Conservation (phyloP, 2,888 invertebrate genomes). For the Leptinotarsa peninsularis region DNA sequence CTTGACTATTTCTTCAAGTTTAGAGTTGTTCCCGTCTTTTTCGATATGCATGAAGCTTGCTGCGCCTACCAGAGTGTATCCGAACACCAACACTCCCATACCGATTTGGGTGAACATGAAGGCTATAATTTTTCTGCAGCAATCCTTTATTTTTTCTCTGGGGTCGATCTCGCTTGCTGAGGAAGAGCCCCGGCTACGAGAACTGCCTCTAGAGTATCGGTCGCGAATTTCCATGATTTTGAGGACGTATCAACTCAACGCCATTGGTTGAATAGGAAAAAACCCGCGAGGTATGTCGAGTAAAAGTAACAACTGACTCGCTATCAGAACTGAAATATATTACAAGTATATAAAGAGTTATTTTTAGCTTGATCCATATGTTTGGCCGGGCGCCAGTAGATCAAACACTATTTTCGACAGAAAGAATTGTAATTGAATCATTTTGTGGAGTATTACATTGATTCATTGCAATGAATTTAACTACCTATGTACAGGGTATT, state of each 20-base stretch:
- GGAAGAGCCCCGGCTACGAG: constrained; percentile 67
- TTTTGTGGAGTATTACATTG: constrained; percentile 9
- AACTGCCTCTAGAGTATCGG: constrained; percentile 48
- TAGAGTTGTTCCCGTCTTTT: constrained; percentile 61
- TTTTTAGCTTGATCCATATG: constrained; percentile 31
- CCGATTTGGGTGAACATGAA: constrained; percentile 95
- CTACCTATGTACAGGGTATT: constrained; percentile 1
- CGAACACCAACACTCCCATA: constrained; percentile 87
- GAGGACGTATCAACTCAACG: not conserved
- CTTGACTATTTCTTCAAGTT: constrained; percentile 41
- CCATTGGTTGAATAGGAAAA: not conserved
- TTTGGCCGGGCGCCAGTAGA: constrained; percentile 30
- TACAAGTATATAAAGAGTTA: constrained; percentile 31
- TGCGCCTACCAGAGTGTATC: constrained; percentile 88
- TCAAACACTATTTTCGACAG: constrained; percentile 14
- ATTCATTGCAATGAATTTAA: constrained; percentile 9
- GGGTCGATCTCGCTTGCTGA: constrained; percentile 76
- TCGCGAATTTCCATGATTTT: constrained; percentile 26
- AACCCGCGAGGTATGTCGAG: not conserved
- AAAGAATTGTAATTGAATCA: not conserved
- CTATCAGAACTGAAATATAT: not conserved
- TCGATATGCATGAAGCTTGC: constrained; percentile 85
- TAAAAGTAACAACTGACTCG: constrained; percentile 8
- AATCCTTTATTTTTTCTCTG: constrained; percentile 84
- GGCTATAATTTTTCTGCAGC: constrained; percentile 85